Percentiles rank a stretch among this genome's conserved stretches.
These are phyloP conservation scores for Eurystomus gularis DNA, from an alignment of 2,113 vertebrate species.

Conservation along the genomic window DNA sequence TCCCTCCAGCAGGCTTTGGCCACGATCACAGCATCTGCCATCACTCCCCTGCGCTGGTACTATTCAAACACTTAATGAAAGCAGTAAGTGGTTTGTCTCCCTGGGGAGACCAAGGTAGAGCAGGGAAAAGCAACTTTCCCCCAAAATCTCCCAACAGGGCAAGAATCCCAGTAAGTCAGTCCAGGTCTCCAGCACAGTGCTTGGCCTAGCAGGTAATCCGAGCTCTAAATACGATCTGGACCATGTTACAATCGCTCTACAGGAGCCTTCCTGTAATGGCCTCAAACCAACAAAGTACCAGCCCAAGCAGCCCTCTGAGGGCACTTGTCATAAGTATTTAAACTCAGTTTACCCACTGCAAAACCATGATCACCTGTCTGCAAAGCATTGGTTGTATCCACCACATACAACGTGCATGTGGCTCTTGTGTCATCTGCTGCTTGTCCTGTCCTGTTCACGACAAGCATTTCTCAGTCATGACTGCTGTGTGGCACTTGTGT, in stretches of 20 bases:
- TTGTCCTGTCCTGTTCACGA: not conserved
- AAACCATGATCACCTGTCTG: not conserved
- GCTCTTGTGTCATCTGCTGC: not conserved
- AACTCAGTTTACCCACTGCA: not conserved
- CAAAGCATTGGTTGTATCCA: not conserved
- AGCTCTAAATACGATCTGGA: not conserved
- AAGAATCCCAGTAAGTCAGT: not conserved
- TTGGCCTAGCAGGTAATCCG: not conserved
- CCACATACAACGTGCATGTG: fast-evolving
- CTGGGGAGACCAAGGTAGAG: not conserved
- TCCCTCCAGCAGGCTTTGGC: not conserved
- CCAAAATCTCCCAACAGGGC: not conserved
- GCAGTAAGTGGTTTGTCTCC: not conserved
- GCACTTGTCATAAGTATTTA: not conserved
- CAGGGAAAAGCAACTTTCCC: not conserved
- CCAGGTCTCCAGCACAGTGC: not conserved
- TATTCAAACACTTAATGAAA: not conserved
- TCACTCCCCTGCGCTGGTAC: not conserved
- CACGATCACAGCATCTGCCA: not conserved
- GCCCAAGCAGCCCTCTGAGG: not conserved
- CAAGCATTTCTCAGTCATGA: not conserved
- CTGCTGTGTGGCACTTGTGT: not conserved
- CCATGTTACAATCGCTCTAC: not conserved
- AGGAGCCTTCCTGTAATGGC: not conserved
- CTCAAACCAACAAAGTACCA: not conserved